These are phyloP conservation scores for Electrona antarctica DNA, from an alignment of 2,113 vertebrate species.

Conservation along the genomic window DNA sequence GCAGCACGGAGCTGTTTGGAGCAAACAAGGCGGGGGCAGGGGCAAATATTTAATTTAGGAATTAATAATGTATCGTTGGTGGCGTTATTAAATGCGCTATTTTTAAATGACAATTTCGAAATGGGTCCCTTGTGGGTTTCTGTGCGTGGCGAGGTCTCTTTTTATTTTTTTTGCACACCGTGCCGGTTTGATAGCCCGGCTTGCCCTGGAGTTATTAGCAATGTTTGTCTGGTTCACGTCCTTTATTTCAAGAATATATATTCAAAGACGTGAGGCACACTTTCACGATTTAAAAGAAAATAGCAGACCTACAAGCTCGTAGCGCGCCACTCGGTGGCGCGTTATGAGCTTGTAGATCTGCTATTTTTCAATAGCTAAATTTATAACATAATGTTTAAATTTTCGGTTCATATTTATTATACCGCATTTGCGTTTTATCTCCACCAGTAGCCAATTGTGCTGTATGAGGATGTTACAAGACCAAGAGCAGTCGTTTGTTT, in stretches of 20 bases:
- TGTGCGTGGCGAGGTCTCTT: neutral
- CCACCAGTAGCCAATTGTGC: neutral
- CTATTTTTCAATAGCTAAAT: too few species aligned
- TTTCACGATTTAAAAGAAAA: too few species aligned
- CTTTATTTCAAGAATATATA: constrained; percentile 14
- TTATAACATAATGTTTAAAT: neutral
- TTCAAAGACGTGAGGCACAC: too few species aligned
- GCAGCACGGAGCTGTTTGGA: constrained; percentile 56
- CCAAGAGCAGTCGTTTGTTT: neutral
- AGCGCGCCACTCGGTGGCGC: too few species aligned
- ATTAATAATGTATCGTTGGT: constrained; percentile 78
- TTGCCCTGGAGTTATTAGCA: constrained; percentile 22
- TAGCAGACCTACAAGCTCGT: too few species aligned
- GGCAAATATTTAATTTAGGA: constrained; percentile 76
- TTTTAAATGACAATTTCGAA: constrained; percentile 20
- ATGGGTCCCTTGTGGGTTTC: too few species aligned
- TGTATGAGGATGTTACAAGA: neutral
- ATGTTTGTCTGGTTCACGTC: constrained; percentile 13
- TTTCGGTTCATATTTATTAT: neutral
- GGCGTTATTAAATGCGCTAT: constrained; percentile 75
- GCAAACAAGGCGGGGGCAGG: constrained; percentile 69
- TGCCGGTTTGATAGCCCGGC: neutral
- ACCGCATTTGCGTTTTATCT: constrained; percentile 19
- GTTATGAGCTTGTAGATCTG: too few species aligned
- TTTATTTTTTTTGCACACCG: neutral